phyloP scores from a whole-genome alignment of 2,113 vertebrate species.

The Triplophysa siluroides region DNA sequence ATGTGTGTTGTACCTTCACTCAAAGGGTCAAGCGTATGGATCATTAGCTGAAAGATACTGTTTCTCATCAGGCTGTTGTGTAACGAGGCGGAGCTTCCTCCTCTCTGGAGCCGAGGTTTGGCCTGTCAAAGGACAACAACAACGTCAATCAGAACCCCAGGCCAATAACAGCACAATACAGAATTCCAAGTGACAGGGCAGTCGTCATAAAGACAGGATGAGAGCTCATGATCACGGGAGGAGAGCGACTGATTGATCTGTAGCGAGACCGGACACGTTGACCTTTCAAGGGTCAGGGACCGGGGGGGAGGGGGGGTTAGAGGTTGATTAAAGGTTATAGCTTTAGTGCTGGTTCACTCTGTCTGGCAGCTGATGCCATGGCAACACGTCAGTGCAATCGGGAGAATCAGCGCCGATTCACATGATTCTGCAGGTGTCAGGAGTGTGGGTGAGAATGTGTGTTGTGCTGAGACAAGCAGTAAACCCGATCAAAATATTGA shows the following conservation, averaged over 20 bases:
- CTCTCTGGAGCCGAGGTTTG: constrained; percentile 90
- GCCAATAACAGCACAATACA: background rate
- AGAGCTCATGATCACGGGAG: background rate
- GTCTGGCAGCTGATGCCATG: constrained; percentile 39
- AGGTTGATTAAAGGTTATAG: background rate
- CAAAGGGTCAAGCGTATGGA: constrained; percentile 94
- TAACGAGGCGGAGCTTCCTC: constrained; percentile 93
- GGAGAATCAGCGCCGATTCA: constrained; percentile 64
- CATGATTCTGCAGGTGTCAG: constrained; percentile 55
- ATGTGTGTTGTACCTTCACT: constrained; percentile 71
- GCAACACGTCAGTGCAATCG: constrained; percentile 53
- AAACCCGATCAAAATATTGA: background rate
- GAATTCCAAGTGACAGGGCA: background rate
- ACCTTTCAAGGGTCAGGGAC: background rate
- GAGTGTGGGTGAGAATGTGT: background rate
- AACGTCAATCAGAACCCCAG: constrained; percentile 49
- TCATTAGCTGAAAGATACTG: constrained; percentile 99
- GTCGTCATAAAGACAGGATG: background rate
- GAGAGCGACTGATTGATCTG: background rate
- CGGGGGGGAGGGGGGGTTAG: background rate
- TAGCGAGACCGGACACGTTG: background rate
- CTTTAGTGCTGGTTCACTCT: background rate
- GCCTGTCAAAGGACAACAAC: constrained; percentile 70
- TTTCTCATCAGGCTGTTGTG: constrained; percentile 98
- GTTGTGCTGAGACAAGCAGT: background rate